phyloP scores from a whole-genome alignment of 2,888 invertebrate species.

The Trichogramma evanescens region DNA sequence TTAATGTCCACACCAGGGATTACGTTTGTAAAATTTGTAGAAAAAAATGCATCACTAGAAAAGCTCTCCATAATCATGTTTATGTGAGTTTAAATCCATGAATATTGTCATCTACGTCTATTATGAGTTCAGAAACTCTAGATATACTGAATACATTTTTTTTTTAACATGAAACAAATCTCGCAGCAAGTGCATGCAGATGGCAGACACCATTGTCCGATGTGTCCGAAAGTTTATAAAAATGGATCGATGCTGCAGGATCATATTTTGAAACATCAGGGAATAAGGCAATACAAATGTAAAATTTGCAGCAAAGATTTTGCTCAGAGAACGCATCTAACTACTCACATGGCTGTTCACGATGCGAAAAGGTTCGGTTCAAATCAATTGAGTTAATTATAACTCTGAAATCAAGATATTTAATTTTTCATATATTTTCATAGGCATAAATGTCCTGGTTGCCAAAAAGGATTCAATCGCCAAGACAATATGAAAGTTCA shows the following conservation, averaged over 20 bases:
- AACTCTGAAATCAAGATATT: not conserved
- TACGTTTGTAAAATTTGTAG: conserved; percentile 7
- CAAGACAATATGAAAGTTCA: conserved; percentile 42
- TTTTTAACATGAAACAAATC: not conserved
- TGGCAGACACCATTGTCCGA: conserved; percentile 6
- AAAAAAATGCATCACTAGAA: conserved; percentile 10
- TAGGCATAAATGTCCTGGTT: conserved; percentile 37
- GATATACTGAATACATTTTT: not conserved
- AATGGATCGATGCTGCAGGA: conserved; percentile 12
- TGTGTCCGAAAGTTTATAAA: conserved; percentile 12
- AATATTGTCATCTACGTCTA: too few relatives aligned
- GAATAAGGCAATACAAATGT: conserved; percentile 15
- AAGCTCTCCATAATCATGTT: conserved; percentile 12
- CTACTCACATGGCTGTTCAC: conserved; percentile 15
- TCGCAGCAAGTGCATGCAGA: conserved; percentile 11
- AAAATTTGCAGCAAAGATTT: conserved; percentile 11
- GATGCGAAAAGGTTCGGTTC: conserved; percentile 6
- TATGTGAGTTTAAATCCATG: conserved; percentile 7
- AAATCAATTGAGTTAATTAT: not conserved
- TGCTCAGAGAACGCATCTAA: conserved; percentile 14
- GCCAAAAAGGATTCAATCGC: conserved; percentile 34
- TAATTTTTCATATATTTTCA: not conserved
- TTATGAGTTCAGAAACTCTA: too few relatives aligned
- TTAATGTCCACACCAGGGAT: conserved; percentile 8
- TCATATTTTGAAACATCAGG: conserved; percentile 15